Evolutionary conservation across 1,140 invertebrate genomes (phyloP), one percentile per base, ranked within the genome.

Genomic region (Bombus sibiricus): DNA sequence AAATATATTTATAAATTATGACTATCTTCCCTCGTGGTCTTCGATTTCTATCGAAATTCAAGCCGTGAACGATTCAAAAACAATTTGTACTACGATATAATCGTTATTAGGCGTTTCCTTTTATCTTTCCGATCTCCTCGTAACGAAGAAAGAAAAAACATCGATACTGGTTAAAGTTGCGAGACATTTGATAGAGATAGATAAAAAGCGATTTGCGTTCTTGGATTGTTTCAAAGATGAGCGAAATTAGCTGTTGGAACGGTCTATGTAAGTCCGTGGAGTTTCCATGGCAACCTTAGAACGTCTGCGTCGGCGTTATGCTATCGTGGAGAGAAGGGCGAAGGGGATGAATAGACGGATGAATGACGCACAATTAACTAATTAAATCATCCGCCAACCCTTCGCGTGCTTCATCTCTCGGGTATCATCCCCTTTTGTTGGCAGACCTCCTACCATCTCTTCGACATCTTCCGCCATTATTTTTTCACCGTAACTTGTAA

Each of bases 311-410:
- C 89, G 83, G 88, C 73, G 85, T 84, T 89, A 81, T 87, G 91
- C 66, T 69, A 88, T 86, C 83, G 81, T 76, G 53, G 82, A 84
- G 87, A 79, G 82, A 90, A 88, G 89, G 88, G 87, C 78, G 86
- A 92, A 92, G 93, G 93, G 94, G 93, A 94, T 94, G 93, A 94
- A 95, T 94, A 94, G 94, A 94, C 94, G 94, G 94, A 94, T 95
- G 94, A 94, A 95, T 95, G 94, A 94, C 94, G 93, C 94, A 95
- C 94, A 95, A 95, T 95, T 95, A 95, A 94, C 94, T 95, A 94
- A 95, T 95, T 95, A 94, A 95, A 95, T 95, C 94, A 94, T 95
- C 94, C 93, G 84, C 93, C 93, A 92, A 94, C 93, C 92, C 94
- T 93, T 92, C 92, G 90, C 90, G 91, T 91, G 90, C 91, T 92